Conservation (phyloP, 2,113 vertebrate species). For the Grus americana region DNA sequence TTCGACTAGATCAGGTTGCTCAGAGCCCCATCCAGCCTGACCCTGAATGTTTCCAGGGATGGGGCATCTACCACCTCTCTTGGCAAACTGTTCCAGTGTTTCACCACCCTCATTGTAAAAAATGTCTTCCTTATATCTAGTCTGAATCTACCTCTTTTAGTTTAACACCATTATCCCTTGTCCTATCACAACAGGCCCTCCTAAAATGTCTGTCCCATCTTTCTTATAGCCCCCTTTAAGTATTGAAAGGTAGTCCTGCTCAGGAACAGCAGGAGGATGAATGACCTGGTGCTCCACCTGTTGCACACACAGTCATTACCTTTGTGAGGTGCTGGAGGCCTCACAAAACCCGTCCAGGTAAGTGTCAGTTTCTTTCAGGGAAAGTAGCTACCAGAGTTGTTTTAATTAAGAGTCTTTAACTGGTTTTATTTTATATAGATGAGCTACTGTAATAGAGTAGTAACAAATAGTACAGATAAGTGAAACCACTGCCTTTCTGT, state of each 20-base stretch:
- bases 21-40: not conserved
- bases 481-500: not conserved
- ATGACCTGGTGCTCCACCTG: not conserved
- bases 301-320: not conserved
- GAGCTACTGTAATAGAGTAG: not conserved
- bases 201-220: not conserved
- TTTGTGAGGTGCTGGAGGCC: not conserved
- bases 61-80: not conserved
- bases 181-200: fast-evolving
- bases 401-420: not conserved
- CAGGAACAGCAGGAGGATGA: not conserved
- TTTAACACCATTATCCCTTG: not conserved
- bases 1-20: not conserved
- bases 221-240: not conserved
- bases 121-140: not conserved
- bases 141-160: not conserved
- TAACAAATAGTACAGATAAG: not conserved
- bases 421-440: not conserved
- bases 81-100: not conserved
- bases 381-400: not conserved
- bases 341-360: not conserved
- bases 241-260: not conserved
- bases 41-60: not conserved
- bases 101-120: not conserved
- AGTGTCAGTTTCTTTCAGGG: not conserved